Percentiles rank a stretch among this genome's conserved stretches.
phyloP scores from a whole-genome alignment of 2,797 vertebrate species.

The Micropoecilia bifurca region DNA sequence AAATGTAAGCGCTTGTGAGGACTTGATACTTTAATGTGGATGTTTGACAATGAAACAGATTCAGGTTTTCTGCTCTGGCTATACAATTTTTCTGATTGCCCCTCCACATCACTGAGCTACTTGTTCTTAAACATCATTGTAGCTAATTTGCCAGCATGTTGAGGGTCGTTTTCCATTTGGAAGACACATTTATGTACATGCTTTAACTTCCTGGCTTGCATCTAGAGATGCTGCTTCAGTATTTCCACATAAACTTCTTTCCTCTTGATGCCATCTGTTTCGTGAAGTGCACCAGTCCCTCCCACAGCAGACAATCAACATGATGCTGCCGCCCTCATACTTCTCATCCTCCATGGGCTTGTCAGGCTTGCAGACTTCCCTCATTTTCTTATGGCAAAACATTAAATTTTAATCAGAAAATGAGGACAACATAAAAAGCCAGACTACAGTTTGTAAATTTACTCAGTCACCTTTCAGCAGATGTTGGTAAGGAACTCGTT shows the following conservation, averaged over 20 bases:
- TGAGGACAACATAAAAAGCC: too few relatives aligned
- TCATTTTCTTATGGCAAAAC: background rate
- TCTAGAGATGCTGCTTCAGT: background rate
- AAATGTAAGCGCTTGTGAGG: background rate
- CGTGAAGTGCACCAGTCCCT: background rate
- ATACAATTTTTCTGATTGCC: background rate
- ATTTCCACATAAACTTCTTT: background rate
- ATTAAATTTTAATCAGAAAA: background rate
- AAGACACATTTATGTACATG: background rate
- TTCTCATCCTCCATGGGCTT: background rate
- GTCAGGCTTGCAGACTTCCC: background rate
- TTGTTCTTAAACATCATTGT: background rate
- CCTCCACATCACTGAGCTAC: background rate
- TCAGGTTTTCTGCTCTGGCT: background rate
- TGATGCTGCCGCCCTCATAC: background rate
- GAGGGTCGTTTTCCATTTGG: background rate
- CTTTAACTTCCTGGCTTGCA: background rate
- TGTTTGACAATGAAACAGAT: background rate
- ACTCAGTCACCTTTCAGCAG: background rate
- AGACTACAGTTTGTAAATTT: background rate
- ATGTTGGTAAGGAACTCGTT: background rate
- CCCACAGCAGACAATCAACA: background rate
- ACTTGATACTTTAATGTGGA: background rate
- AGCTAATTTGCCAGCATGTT: background rate
- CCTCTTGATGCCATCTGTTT: background rate